Evolutionary conservation across 2,888 invertebrate genomes (phyloP), one percentile per base, ranked within the genome.

Genomic region (Eilema caniola): DNA sequence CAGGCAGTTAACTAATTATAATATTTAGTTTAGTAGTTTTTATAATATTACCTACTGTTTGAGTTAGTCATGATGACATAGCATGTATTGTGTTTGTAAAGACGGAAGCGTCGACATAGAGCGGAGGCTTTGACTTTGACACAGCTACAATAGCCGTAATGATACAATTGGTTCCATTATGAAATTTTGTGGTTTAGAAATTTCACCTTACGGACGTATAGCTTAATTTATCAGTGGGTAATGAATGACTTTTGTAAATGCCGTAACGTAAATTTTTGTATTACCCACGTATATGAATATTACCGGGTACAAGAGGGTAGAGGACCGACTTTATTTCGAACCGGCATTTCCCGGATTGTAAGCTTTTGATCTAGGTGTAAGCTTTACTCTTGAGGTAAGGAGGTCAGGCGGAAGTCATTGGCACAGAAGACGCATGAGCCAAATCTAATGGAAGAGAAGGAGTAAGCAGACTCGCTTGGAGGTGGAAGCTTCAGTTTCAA

Each of bases 31-130:
- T 41, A 16, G 28, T 31, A 53, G 56, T 56, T 56, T 56, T 59
- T 23, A 57, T 57, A 57, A 28, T 47, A 64, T 12, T 47, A 24
- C 16, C 41, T 25, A 47, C 56, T 28, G 12, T 20, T 5, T 23
- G 56, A 23, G 33, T n/a, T 24, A 31, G 24, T 24, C 24, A 57
- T 33, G 66, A 33, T 57, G 66, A 57, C 24, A 20, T 25, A 20
- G 57, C 25, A n/a, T n/a, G 57, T 57, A 24, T 66, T 57, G 28
- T 53, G 57, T 57, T 66, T 57, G 33, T 66, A 37, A 33, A 65
- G 65, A 57, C 57, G 66, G 57, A 66, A 57, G 57, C 57, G 56
- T 57, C 33, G 65, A 57, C 65, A 57, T 33, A 24, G 57, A 24
- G 33, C 24, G 14, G 24, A 20, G 64, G 53, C 20, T 66, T 33